phyloP scores from a whole-genome alignment of 2,797 vertebrate genomes.

The Lophotriccus pileatus region DNA sequence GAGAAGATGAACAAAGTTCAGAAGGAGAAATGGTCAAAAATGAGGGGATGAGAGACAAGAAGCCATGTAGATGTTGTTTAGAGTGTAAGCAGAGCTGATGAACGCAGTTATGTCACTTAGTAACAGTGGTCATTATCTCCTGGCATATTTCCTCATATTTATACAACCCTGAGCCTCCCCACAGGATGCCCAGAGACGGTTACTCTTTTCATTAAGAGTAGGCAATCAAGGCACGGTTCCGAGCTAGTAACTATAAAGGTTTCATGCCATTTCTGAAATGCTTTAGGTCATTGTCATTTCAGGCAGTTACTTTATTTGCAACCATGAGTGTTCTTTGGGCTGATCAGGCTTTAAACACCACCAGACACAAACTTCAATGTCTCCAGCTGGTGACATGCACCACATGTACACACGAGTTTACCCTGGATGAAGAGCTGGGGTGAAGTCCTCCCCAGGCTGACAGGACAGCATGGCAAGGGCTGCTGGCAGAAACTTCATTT shows the following conservation, averaged over 20 bases:
- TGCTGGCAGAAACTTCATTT: fast-evolving
- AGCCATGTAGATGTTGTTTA: not conserved
- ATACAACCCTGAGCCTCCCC: not conserved
- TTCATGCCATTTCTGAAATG: not conserved
- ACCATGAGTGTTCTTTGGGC: fast-evolving
- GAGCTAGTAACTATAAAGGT: not conserved
- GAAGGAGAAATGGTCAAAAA: not conserved
- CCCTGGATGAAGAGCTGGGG: fast-evolving
- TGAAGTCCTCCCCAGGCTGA: no score
- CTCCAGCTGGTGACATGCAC: not conserved
- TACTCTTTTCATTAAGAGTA: not conserved
- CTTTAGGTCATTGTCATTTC: not conserved
- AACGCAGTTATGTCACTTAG: not conserved
- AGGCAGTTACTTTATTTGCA: not conserved
- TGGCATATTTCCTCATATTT: not conserved
- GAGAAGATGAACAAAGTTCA: not conserved
- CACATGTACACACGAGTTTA: fast-evolving
- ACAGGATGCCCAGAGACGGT: not conserved
- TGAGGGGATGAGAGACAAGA: not conserved
- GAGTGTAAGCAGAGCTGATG: not conserved
- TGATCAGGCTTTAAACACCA: not conserved
- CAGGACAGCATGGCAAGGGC: not conserved
- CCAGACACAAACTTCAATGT: fast-evolving
- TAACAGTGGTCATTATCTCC: not conserved
- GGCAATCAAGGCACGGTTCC: not conserved